Base-by-base conservation (phyloP, 2,888 invertebrate species). In the Drosophila tanythrix region DNA sequence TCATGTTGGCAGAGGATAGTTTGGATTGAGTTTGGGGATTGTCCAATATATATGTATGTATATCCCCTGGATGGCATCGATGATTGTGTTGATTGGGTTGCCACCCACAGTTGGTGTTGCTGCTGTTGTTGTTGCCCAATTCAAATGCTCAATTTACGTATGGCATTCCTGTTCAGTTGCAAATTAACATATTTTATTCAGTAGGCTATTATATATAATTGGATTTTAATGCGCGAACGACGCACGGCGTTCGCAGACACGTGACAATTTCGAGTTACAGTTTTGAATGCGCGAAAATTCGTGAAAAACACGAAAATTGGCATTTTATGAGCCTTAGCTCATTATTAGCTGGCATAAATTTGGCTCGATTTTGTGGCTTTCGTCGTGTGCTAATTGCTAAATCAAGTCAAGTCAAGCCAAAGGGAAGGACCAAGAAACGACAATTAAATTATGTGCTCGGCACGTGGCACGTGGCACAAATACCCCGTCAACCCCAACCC, bases 101-200 rank as follows among this genome's bases (percentile, higher is more conserved):
- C 31, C 31, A 33, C 31, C 31, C 31, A 33, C 31, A 33, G 31
- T 11, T 31, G 10, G 5, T 15, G 8, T 27, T 18, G n/a, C 1
- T 53, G 33, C 27, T 58, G 38, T 5, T 10, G 31, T 15, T 38
- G 52, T 27, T 35, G 52, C 25, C 40, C 29, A 35, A 48, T 53
- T 11, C 43, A 52, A 57, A 29, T 27, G 15, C 59, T 35, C 43
- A 36, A 77, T 74, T 77, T 67, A 62, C 79, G 70, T 74, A 64
- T 64, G 74, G 5, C 8, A 40, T 53, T 46, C 48, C 18, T 60
- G 40, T 65, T 33, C 33, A 33, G 33, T 33, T 80, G 86, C 51
- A 78, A 80, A 83, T 86, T 61, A 86, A 80, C 86, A 83, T 80
- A 86, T 83, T 80, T 82, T 67, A 82, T 85, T 83, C 73, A 64